phyloP scores from a whole-genome alignment of 2,113 vertebrate species.

The Platysternon megacephalum region DNA sequence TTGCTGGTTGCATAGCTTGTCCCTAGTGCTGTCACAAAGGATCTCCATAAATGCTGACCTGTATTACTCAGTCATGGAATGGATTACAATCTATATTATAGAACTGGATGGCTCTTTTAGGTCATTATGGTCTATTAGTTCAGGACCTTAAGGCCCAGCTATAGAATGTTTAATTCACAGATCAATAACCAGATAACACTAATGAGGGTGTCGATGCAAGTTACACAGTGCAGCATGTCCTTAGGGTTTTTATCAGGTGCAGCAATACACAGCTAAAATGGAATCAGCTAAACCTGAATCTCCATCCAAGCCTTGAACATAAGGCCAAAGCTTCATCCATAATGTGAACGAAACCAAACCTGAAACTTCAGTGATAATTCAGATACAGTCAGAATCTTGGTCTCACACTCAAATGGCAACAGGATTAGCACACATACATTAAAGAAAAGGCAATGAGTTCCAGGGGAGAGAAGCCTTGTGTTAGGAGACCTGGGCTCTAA shows the following conservation, averaged over 20 bases:
- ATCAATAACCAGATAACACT: slow-evolving; percentile 4
- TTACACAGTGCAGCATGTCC: accelerated
- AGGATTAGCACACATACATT: background rate
- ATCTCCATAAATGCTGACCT: accelerated
- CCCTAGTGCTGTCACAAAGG: accelerated
- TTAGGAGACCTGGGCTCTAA: background rate
- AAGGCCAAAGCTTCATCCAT: background rate
- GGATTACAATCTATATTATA: background rate
- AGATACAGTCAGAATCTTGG: background rate
- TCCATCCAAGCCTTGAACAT: background rate
- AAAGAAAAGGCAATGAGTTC: background rate
- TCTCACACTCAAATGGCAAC: background rate
- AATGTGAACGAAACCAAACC: background rate
- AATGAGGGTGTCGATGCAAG: background rate
- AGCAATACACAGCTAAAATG: accelerated
- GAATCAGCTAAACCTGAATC: background rate
- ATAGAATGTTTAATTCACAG: background rate
- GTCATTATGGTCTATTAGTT: background rate
- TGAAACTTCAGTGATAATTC: background rate
- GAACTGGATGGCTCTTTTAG: accelerated
- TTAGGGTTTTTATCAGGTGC: background rate
- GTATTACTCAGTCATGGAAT: background rate
- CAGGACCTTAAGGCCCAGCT: background rate
- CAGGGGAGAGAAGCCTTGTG: background rate
- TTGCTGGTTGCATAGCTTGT: background rate